Base-by-base conservation (phyloP, 2,113 vertebrate species). In the Limanda limanda region DNA sequence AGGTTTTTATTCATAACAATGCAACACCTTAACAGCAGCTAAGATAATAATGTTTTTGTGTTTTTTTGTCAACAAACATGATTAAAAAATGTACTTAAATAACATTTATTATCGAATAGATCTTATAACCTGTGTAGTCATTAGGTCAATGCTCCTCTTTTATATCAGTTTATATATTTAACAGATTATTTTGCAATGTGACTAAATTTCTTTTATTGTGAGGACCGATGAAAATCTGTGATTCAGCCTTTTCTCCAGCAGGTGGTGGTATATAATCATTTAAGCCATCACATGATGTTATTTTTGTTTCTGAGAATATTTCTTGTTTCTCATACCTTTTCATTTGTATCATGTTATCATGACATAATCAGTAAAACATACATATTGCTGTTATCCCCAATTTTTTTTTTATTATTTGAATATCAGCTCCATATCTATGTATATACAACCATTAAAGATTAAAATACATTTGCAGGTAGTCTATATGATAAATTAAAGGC, bases 221-320 rank as follows among this genome's bases (percentile, higher is more conserved):
- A 25, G 5, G 2, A 3, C 4, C 1, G 35, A 11, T 45, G 11
- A 21, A 47, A 37, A 48, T 5, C 13, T 76, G 86, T 71, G n/a
- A 80, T 62, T 82, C 24, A 0, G 0, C 2, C 0, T 5, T n/a
- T 20, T 62, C 4, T 77, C 85, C 92, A 88, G 59, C 59, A 92
- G 91, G 57, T 56, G 88, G 82, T 58, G 45, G 71, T 35, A 78
- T 65, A 75, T 58, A 2, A 25, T 31, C 5, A 76, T 48, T 60
- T 18, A 58, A 59, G 35, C 1, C 42, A 15, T 14, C 56, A n/a
- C 35, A 42, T 11, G 40, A 42, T 42, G 40, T 42, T 15, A 13
- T 21, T 20, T 2, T 6, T 62, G 1, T 12, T 56, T 23, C 20
- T 7, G 3, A 24, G 23, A 48, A 24, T 3, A 35, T 35, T 56